A percentile compares a stretch with the other conserved stretches of the same genome.
phyloP scores from a whole-genome alignment of 2,888 invertebrate genomes.

The Coleophora flavipennella region DNA sequence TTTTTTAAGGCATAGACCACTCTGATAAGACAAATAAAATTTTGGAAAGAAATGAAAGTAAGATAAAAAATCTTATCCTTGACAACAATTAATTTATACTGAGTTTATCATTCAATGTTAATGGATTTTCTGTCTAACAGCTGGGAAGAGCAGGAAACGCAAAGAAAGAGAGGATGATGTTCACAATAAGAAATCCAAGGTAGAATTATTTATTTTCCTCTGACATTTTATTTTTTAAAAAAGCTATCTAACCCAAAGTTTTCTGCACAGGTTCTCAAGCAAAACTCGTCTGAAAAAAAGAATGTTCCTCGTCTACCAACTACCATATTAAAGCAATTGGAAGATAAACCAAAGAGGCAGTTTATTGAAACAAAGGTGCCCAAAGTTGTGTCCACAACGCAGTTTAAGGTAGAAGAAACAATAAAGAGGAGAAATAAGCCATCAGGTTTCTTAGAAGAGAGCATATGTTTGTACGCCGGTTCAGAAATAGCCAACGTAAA shows the following conservation, averaged over 20 bases:
- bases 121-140: conserved; percentile 4
- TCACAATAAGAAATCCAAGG: conserved; percentile 31
- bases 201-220: conserved; percentile 14
- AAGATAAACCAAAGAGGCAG: conserved; percentile 33
- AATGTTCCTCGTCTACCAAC: conserved; percentile 43
- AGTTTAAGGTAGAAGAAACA: conserved; percentile 46
- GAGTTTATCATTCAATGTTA: not conserved
- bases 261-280: conserved; percentile 37
- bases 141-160: conserved; percentile 36
- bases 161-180: conserved; percentile 45
- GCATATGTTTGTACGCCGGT: conserved; percentile 37
- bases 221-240: not conserved
- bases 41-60: too few relatives aligned
- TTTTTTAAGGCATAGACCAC: too few relatives aligned
- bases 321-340: conserved; percentile 39
- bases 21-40: too few relatives aligned
- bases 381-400: conserved; percentile 39
- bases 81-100: not conserved
- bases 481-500: conserved; percentile 14
- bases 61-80: too few relatives aligned
- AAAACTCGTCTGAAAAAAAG: conserved; percentile 36
- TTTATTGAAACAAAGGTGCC: conserved; percentile 21
- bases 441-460: conserved; percentile 57
- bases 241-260: conserved; percentile 3
- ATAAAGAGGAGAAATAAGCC: conserved; percentile 44